Evolutionary conservation across 2,797 vertebrate species (phyloP).

Genomic region (Echeneis naucrates): DNA sequence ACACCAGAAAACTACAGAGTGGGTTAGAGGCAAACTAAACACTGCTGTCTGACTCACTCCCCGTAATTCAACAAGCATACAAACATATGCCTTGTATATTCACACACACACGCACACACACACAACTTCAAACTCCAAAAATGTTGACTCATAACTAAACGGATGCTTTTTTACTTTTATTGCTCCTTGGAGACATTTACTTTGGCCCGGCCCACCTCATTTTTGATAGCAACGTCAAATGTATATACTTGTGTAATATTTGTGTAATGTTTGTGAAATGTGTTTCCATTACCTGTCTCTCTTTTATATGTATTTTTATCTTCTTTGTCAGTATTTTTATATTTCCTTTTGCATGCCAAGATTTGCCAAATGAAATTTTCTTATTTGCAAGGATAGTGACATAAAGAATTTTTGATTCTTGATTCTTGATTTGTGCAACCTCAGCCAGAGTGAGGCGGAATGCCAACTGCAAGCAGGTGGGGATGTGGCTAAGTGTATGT

Average conservation of each 20-base stretch:
- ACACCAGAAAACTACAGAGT: too few species aligned
- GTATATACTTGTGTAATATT: too few species aligned
- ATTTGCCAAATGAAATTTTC: too few species aligned
- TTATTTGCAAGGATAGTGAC: too few species aligned
- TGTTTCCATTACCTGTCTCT: too few species aligned
- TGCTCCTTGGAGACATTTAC: slow-evolving; percentile 52
- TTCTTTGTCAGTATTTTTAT: too few species aligned
- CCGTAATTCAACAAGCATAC: slow-evolving; percentile 45
- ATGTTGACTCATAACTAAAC: slow-evolving; percentile 50
- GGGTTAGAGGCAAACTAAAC: slow-evolving; percentile 37
- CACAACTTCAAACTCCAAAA: slow-evolving; percentile 61
- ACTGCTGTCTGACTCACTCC: slow-evolving; percentile 39
- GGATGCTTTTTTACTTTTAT: slow-evolving; percentile 63
- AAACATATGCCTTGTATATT: slow-evolving; percentile 17
- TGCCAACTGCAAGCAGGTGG: slow-evolving; percentile 25
- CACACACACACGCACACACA: slow-evolving; percentile 37
- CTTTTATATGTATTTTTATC: too few species aligned
- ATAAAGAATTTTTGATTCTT: too few species aligned
- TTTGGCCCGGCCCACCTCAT: slow-evolving; percentile 37
- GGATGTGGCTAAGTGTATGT: slow-evolving; percentile 17
- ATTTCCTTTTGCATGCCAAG: too few species aligned
- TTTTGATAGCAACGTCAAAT: slow-evolving; percentile 51
- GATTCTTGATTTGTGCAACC: slow-evolving; percentile 52
- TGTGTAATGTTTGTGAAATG: too few species aligned
- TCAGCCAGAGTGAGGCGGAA: slow-evolving; percentile 30